These are phyloP conservation scores for Eupeodes corollae DNA, from an alignment of 1,140 invertebrate species.

Conservation along the genomic window DNA sequence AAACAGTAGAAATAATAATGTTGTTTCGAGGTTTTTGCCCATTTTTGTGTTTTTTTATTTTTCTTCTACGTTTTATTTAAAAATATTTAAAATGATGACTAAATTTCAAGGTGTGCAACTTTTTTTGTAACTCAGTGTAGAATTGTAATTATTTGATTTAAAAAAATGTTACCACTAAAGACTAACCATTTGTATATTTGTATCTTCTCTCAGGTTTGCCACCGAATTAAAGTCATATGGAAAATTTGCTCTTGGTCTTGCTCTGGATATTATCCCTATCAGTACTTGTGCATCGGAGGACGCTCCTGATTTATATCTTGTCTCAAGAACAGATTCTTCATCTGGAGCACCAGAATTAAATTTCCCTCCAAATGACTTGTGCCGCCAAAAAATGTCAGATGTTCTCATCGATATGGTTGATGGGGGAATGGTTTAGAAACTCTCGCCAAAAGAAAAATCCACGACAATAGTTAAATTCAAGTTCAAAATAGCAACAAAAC, in stretches of 20 bases:
- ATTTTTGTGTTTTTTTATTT: no score
- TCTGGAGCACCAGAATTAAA: constrained; percentile 29
- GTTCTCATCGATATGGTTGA: constrained; percentile 49
- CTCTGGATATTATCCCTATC: constrained; percentile 59
- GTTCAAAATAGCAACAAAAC: no score
- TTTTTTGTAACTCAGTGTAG: no score
- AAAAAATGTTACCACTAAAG: no score
- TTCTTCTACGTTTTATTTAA: no score
- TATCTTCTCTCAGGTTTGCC: constrained; percentile 39
- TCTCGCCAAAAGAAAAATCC: background rate
- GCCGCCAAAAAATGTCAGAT: constrained; percentile 47
- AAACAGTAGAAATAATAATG: no score
- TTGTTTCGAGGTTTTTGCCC: no score
- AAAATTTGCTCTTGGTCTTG: constrained; percentile 53
- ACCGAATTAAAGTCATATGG: constrained; percentile 52
- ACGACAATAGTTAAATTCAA: background rate
- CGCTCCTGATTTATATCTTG: constrained; percentile 54
- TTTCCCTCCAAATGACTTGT: constrained; percentile 41
- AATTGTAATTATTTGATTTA: no score
- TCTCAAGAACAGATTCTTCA: constrained; percentile 10
- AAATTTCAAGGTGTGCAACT: no score
- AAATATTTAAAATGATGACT: no score
- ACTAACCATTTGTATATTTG: no score
- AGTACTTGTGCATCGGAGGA: constrained; percentile 57
- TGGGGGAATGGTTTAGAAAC: constrained; percentile 36